These are phyloP conservation scores for Drosophila azteca DNA, from an alignment of 1,140 invertebrate genomes.

Conservation along the genomic window DNA sequence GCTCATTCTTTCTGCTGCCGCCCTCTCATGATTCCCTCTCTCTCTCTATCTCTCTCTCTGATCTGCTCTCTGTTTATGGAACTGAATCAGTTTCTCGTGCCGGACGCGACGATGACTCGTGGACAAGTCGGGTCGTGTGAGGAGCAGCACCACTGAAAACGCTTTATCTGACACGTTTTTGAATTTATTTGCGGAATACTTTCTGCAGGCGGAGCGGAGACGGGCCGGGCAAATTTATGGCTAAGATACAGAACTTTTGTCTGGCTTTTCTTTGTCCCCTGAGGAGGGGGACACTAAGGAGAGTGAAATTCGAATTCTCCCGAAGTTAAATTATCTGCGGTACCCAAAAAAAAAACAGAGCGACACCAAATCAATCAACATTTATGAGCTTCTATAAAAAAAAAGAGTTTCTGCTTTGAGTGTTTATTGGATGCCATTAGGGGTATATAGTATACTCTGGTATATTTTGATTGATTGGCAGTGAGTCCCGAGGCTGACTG, in stretches of 20 bases:
- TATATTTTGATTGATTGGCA: conserved; percentile 47
- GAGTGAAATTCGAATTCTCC: conserved; percentile 16
- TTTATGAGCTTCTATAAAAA: conserved; percentile 46
- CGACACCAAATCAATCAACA: conserved; percentile 47
- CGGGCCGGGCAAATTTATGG: conserved; percentile 43
- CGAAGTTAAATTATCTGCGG: conserved; percentile 26
- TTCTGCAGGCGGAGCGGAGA: conserved; percentile 17
- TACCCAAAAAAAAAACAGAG: conserved; percentile 3
- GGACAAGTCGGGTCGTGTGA: conserved; percentile 43
- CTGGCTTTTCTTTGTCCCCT: conserved; percentile 15
- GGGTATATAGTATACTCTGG: conserved; percentile 32
- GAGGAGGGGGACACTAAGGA: not conserved
- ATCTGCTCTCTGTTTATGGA: conserved; percentile 15
- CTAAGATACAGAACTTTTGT: conserved; percentile 54
- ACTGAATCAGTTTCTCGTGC: conserved; percentile 34
- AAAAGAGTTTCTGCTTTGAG: conserved; percentile 35
- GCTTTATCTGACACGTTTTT: conserved; percentile 75
- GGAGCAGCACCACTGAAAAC: conserved; percentile 18
- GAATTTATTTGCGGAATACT: conserved; percentile 67
- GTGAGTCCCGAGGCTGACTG: conserved; percentile 17
- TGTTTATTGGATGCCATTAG: conserved; percentile 51
- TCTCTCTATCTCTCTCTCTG: conserved; percentile 7
- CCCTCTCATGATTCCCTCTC: conserved; percentile 15
- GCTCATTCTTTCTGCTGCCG: not conserved
- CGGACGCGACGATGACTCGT: conserved; percentile 41